Percentiles rank a stretch among this genome's conserved stretches.
Evolutionary conservation across 1,140 invertebrate genomes (phyloP).

Genomic region (Aphis craccivora): DNA sequence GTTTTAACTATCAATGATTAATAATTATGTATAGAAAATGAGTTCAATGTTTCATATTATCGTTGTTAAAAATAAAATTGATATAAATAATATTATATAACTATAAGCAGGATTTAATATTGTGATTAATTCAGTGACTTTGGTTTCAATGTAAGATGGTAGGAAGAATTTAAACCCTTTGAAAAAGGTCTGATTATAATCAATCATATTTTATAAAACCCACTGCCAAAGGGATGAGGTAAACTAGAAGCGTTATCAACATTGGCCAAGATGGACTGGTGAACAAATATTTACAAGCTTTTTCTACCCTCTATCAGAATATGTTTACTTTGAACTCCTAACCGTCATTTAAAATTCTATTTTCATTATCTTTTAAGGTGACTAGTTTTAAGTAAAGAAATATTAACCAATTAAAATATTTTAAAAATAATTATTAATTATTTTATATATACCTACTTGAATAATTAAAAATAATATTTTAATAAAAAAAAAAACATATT

Average conservation of each 20-base stretch:
- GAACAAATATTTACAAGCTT: conserved; percentile 50
- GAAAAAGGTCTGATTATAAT: conserved; percentile 23
- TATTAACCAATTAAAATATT: not conserved
- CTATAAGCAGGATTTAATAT: conserved; percentile 31
- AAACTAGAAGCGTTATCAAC: conserved; percentile 39
- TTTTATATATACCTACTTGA: not conserved
- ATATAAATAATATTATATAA: not conserved
- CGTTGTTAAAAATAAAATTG: not conserved
- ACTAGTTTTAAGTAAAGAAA: not conserved
- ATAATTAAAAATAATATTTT: not conserved
- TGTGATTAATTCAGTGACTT: conserved; percentile 27
- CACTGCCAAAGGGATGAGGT: not conserved
- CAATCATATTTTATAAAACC: conserved; percentile 47
- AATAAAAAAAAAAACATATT: not conserved
- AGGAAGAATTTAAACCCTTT: conserved; percentile 8
- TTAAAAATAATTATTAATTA: not conserved
- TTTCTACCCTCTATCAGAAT: conserved; percentile 9
- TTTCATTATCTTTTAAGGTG: conserved; percentile 29
- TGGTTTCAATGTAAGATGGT: not conserved
- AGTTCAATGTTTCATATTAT: not conserved
- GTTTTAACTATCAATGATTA: not conserved
- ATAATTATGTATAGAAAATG: not conserved
- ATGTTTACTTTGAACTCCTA: not conserved
- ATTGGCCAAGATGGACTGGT: conserved; percentile 39
- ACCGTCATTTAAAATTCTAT: not conserved